Evolutionary conservation across 2,113 vertebrate species (phyloP).

Genomic region (Prietella phreatophila): DNA sequence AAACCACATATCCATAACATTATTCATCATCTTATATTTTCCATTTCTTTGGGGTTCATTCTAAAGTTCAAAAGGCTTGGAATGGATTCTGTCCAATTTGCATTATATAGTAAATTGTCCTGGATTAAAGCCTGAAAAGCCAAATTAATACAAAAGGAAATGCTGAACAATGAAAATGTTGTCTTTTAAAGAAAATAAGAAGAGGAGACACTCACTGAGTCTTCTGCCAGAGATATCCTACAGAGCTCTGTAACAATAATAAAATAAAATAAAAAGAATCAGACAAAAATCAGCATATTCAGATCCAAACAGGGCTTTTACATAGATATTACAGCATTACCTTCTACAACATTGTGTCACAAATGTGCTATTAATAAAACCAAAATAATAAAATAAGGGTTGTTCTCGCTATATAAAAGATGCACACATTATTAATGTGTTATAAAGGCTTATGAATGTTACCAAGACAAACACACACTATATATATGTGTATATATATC

Average conservation of each 20-base stretch:
- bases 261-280: conserved; percentile 14
- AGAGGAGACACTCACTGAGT: conserved; percentile 81
- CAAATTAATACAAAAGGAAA: background rate
- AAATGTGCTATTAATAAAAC: background rate
- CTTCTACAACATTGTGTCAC: background rate
- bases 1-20: background rate
- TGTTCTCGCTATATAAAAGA: too few relatives aligned
- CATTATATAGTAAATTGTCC: background rate
- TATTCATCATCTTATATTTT: background rate
- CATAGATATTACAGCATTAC: background rate
- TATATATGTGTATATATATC: too few relatives aligned
- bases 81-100: background rate
- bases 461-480: too few relatives aligned
- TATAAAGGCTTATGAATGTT: background rate
- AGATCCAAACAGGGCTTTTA: background rate
- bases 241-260: conserved; percentile 81
- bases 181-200: background rate
- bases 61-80: background rate
- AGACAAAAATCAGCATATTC: background rate
- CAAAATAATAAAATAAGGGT: background rate
- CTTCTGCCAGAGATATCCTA: conserved; percentile 85
- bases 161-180: background rate
- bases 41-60: too few relatives aligned
- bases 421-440: too few relatives aligned
- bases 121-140: background rate